These are phyloP conservation scores for Fulmarus glacialis DNA, from an alignment of 2,113 vertebrate species.

Conservation along the genomic window DNA sequence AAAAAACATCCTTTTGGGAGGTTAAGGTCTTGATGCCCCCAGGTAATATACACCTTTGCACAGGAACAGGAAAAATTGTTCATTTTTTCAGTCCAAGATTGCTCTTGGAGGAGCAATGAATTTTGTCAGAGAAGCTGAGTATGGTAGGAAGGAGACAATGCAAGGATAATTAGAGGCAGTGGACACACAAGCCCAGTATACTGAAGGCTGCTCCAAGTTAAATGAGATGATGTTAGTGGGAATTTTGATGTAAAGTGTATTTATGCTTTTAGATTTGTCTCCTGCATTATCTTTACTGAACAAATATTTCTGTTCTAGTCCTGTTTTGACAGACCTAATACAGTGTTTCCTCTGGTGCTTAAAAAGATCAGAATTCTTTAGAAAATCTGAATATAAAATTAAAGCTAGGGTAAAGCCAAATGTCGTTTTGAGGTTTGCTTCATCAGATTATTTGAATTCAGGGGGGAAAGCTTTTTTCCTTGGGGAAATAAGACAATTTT, in stretches of 20 bases:
- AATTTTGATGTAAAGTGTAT: neutral
- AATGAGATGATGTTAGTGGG: neutral
- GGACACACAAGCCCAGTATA: neutral
- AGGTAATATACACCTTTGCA: neutral
- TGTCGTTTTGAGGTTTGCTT: neutral
- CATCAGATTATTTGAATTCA: neutral
- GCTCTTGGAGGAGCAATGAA: neutral
- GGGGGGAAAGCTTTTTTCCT: neutral
- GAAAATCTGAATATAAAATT: neutral
- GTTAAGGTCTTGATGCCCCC: neutral
- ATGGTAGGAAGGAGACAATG: neutral
- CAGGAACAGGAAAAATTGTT: neutral
- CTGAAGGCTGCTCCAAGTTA: neutral
- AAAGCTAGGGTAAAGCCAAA: neutral
- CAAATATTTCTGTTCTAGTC: neutral
- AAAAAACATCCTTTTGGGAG: neutral
- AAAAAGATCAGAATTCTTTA: neutral
- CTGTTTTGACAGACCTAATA: neutral
- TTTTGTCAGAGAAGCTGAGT: neutral
- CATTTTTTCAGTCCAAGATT: neutral
- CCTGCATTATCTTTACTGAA: neutral
- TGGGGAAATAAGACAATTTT: neutral
- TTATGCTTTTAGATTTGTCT: neutral
- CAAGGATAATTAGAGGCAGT: neutral
- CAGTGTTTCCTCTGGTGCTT: neutral